Evolutionary conservation across 2,888 invertebrate genomes (phyloP), one percentile per base, ranked within the genome.

Genomic region (Terebella lapidaria): DNA sequence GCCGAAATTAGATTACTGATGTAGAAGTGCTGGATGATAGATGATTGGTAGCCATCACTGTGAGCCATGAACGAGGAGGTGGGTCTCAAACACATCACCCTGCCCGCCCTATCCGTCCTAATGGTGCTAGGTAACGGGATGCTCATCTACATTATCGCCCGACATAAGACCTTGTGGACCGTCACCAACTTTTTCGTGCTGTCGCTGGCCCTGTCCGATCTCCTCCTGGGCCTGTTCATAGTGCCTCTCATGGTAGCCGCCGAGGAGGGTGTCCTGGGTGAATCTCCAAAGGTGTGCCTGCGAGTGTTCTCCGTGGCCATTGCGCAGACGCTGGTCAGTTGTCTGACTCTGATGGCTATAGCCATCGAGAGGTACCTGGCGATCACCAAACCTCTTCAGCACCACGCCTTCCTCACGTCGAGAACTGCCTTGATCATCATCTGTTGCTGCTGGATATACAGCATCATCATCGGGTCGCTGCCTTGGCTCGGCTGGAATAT

Each of bases 281-380:
- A 1, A 1, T 61, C 63, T 18, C 61, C 61, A 15, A 4, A 4
- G 3, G 27, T 51, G 10, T 63, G 63, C 51, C 61, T 63, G 5
- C 22, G 26, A 18, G 61, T 61, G 26, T 61, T 61, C 58, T 60
- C 59, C 29, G 15, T 61, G 46, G 53, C 58, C 35, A 58, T 63
- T 26, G 30, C 56, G 30, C 58, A 60, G 26, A 45, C 57, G 27
- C 47, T 61, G 18, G 57, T 61, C 55, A 61, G 58, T 26, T 61
- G 61, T 42, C 59, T 63, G 24, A 49, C 54, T 26, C 61, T 75
- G 15, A 67, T 72, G 61, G 67, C 66, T 18, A 70, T 75, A 42
- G 73, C 74, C 3, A 49, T 72, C 5, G 75, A 75, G 59, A 61
- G 75, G 20, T 73, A 67, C 54, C 61, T 75, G 27, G 73, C 73